Conservation (phyloP, 2,113 vertebrate genomes). For the Brachypodius melanocephalos region DNA sequence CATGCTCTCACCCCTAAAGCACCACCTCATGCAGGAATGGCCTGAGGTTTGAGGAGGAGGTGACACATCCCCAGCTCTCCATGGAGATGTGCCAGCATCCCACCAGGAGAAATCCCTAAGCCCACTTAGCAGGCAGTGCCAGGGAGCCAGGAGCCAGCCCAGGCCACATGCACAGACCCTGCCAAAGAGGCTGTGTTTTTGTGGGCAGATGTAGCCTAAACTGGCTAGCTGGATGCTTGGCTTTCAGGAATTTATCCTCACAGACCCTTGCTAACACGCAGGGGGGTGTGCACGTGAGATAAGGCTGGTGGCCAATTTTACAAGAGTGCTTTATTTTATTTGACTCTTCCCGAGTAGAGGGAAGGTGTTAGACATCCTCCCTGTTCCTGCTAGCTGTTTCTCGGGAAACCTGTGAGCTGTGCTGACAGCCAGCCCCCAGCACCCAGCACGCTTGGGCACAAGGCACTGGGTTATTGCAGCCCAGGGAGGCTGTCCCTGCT, state of each 20-base stretch:
- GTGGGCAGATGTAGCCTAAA: rapidly evolving
- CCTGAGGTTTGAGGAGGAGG: not conserved
- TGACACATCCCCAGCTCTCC: not conserved
- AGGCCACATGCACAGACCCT: not conserved
- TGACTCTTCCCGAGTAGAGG: not conserved
- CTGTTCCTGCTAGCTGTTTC: not conserved
- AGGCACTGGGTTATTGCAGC: not conserved
- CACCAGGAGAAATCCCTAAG: not conserved
- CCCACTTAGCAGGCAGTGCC: no score
- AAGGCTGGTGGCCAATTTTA: not conserved
- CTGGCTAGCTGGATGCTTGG: not conserved
- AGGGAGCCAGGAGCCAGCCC: not conserved
- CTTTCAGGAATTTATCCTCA: not conserved
- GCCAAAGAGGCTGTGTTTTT: not conserved
- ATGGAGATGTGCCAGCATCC: not conserved
- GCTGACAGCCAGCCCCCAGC: not conserved
- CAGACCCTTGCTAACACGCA: not conserved
- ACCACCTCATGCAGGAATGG: rapidly evolving
- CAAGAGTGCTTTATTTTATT: not conserved
- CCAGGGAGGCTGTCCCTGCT: not conserved
- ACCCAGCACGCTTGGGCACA: rapidly evolving
- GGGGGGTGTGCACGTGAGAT: not conserved
- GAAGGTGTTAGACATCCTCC: not conserved
- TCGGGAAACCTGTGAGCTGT: not conserved
- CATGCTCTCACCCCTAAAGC: not conserved